Conservation (phyloP, 2,113 vertebrate species). For the Silurus glanis region DNA sequence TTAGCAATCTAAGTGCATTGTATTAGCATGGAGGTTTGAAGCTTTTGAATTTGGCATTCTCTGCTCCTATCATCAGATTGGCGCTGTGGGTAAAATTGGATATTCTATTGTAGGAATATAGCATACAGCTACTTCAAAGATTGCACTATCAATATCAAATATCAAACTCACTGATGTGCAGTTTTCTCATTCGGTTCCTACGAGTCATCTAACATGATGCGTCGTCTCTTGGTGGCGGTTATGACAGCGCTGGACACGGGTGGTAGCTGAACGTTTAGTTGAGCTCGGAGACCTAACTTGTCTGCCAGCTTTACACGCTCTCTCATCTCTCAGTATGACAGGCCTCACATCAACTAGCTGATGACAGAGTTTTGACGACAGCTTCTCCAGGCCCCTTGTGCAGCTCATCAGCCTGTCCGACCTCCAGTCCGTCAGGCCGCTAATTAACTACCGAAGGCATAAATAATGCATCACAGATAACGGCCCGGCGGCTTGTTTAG, state of each 20-base stretch:
- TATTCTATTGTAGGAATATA: not conserved
- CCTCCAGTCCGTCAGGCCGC: not conserved
- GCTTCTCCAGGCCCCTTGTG: slow-evolving; percentile 8
- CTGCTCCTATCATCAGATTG: not conserved
- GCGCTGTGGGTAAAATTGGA: no score
- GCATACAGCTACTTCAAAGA: not conserved
- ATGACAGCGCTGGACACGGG: not conserved
- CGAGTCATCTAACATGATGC: not conserved
- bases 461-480: slow-evolving; percentile 37
- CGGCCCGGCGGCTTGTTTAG: slow-evolving; percentile 3
- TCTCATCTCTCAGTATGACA: slow-evolving; percentile 5
- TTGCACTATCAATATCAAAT: not conserved
- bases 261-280: slow-evolving; percentile 4
- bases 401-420: slow-evolving; percentile 19
- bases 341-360: not conserved
- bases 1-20: not conserved
- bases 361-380: slow-evolving; percentile 23
- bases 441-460: slow-evolving; percentile 22
- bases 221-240: slow-evolving; percentile 26
- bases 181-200: not conserved
- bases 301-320: not conserved
- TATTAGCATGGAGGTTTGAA: not conserved
- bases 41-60: no score
- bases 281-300: slow-evolving; percentile 16
- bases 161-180: not conserved